Evolutionary conservation across 92 coral and sea anemone species (phyloP), one percentile per base, ranked within the genome.

Genomic region (Hydrozoanthus gracilis): DNA sequence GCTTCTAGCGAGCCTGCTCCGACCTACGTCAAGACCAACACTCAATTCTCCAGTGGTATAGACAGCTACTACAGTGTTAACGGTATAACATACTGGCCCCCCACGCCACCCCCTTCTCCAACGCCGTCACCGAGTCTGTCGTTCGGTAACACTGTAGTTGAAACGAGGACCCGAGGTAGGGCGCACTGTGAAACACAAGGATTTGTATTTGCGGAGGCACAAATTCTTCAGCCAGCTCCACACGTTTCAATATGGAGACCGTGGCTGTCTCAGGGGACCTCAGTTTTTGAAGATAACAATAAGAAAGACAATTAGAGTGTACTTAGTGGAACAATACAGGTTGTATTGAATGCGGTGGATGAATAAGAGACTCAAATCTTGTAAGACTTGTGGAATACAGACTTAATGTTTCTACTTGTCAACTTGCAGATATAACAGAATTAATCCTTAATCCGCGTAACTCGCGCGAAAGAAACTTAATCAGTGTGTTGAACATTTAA

Each of bases 91-190:
- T 80, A 80, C 20, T 80, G 85, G 85, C 85, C 85, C 85, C 85
- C 85, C 3, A 80, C 85, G 17, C 85, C 85, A 62, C 85, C 85
- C 75, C 85, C 85, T 20, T 80, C 85, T 12, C 85, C 85, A 49
- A 66, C 85, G 20, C 83, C 51, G 15, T 18, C 74, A 20, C 70
- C 74, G 8, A 74, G 61, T 47, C 3, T 74, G 58, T 17, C 85
- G n/a, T 48, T 64, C 35, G 72, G 75, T 39, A 49, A 12, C 35
- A 16, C 74, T 6, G 46, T 80, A 56, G 14, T 4, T 12, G 85
- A 65, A 16, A 39, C 72, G n/a, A 16, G 60, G 44, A 64, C 1
- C 56, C 49, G 74, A 62, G 84, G 73, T 65, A 80, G 11, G 48
- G 7, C 56, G 17, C 5, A 46, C 20, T 39, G 51, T 8, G 85